Percentiles rank a stretch among this genome's conserved stretches.
Conservation (phyloP, 2,113 vertebrate species). For the Rhinolophus ferrumequinum region DNA sequence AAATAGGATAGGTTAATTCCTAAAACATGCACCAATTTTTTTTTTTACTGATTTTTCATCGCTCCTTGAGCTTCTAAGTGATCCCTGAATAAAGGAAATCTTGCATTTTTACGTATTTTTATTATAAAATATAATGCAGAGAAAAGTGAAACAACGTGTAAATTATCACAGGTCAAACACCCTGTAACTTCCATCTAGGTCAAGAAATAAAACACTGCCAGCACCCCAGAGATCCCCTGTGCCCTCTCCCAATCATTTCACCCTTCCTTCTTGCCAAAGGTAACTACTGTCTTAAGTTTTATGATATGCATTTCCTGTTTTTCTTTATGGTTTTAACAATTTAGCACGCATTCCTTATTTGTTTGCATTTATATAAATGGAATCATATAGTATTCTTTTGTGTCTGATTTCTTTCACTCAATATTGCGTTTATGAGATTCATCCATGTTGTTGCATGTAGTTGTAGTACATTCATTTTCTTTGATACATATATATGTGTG, state of each 20-base stretch:
- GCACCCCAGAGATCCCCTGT: background rate
- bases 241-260: background rate
- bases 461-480: background rate
- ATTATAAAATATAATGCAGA: constrained; percentile 26
- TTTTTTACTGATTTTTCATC: constrained; percentile 39
- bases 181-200: background rate
- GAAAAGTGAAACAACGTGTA: background rate
- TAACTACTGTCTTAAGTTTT: background rate
- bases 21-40: background rate
- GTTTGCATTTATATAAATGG: background rate
- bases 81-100: background rate
- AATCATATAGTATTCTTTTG: constrained; percentile 9
- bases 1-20: background rate
- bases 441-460: constrained; percentile 8
- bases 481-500: background rate
- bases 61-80: background rate
- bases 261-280: background rate
- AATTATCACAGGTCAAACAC: background rate
- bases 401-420: constrained; percentile 46
- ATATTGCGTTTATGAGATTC: background rate
- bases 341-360: background rate
- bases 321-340: background rate
- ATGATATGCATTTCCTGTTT: background rate
- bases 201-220: background rate
- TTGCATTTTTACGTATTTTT: background rate